Base-by-base conservation (phyloP, 1,140 invertebrate genomes). In the Onthophagus taurus region DNA sequence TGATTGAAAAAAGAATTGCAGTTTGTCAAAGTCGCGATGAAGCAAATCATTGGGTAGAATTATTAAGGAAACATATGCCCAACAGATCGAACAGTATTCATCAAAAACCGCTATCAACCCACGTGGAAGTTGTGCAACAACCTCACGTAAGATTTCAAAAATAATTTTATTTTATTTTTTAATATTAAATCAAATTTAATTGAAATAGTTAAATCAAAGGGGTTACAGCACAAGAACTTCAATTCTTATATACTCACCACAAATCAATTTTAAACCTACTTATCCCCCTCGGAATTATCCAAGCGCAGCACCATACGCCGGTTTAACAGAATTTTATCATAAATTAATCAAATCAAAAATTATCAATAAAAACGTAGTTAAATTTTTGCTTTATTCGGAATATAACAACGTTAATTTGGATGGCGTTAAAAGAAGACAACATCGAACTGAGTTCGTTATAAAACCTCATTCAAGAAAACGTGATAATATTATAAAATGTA, bases 1-100 rank as follows among this genome's bases (percentile, higher is more conserved):
- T 92, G 73, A 92, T 94, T 51, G 91, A 95, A 50, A 83, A 78
- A 46, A 88, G 94, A 51, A 71, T 85, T 4, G 89, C 91, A 3
- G 72, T 88, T 5, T 96, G 90, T 61, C 80, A 84, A 55, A 87
- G 82, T 2, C 79, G 75, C 54, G 81, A 84, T 41, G 89, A 93
- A 53, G 85, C 86, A 37, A 79, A 83, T 44, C 79, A 82, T 42
- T 97, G 91, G 91, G 78, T 94, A 18, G 82, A 89, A 42, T 66
- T 87, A 31, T 67, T 93, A 4, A 76, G 77, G 26, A 83, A 85
- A 49, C 71, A 70, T 2, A 50, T 54, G 44, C 47, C 52, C 0
- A 45, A 47, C 29, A 49, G 37, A 42, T 53, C 54, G 5, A 70
- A 68, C 51, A 54, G 43, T 34, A 20, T 45, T 50, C 51, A 59